Evolutionary conservation across 2,888 invertebrate species (phyloP).

Genomic region (Pandemis cinnamomeana): DNA sequence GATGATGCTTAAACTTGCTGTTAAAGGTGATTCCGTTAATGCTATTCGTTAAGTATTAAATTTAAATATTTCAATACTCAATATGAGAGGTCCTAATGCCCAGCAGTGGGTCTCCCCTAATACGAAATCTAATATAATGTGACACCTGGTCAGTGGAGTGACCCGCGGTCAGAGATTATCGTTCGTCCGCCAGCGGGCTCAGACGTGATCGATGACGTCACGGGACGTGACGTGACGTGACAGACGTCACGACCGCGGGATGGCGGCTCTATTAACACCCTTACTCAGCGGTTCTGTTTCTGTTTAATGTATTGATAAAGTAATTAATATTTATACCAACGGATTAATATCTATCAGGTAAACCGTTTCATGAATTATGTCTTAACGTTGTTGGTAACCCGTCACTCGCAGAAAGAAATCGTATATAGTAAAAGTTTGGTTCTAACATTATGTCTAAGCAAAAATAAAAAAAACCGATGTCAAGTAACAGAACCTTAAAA

Average conservation of each 20-base stretch:
- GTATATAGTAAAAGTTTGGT: too few species aligned
- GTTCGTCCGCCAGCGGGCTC: conserved; percentile 5
- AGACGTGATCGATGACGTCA: conserved; percentile 22
- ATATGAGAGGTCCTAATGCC: not conserved
- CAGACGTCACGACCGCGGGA: conserved; percentile 31
- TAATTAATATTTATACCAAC: conserved; percentile 20
- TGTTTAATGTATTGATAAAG: conserved; percentile 41
- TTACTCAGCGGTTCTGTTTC: conserved; percentile 48
- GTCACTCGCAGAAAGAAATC: too few species aligned
- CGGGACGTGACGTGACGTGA: conserved; percentile 40
- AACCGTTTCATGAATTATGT: not conserved
- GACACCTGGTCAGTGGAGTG: conserved; percentile 15
- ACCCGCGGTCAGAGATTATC: conserved; percentile 21
- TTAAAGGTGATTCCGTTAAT: too few species aligned
- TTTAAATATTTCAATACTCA: not conserved
- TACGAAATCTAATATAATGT: conserved; percentile 4
- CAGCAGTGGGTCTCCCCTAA: not conserved
- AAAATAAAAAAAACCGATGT: too few species aligned
- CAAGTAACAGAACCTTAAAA: too few species aligned
- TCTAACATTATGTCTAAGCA: too few species aligned
- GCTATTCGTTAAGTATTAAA: not conserved
- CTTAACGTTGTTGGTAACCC: too few species aligned
- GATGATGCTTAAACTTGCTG: too few species aligned
- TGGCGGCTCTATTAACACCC: conserved; percentile 44
- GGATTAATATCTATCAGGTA: not conserved